Conservation (phyloP, 2,888 invertebrate genomes). For the Acleris literana region DNA sequence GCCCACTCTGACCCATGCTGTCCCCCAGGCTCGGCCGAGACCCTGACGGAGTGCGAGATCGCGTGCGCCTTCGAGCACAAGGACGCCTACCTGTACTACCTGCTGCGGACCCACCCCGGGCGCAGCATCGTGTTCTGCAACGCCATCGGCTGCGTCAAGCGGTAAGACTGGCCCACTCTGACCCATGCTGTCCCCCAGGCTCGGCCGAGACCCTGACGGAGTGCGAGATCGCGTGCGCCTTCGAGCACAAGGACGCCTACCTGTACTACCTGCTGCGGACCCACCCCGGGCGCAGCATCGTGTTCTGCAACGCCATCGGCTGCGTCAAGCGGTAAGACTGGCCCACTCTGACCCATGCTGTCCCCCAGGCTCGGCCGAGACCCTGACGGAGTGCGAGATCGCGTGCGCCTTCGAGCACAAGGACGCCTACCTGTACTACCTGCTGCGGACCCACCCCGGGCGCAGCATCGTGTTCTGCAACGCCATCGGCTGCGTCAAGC, state of each 20-base stretch:
- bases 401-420: no score
- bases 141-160: conserved; percentile 95
- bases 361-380: not conserved
- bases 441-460: no score
- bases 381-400: no score
- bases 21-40: not conserved
- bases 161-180: conserved; percentile 63
- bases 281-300: conserved; percentile 95
- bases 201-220: conserved; percentile 76
- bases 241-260: conserved; percentile 94
- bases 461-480: no score
- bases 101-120: conserved; percentile 92
- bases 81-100: conserved; percentile 96
- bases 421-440: no score
- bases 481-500: no score
- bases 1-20: not conserved
- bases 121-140: conserved; percentile 97
- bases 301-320: conserved; percentile 97
- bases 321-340: conserved; percentile 89
- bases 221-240: conserved; percentile 89
- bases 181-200: not conserved
- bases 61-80: conserved; percentile 91
- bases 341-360: not conserved
- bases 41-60: conserved; percentile 89
- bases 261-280: conserved; percentile 94